Evolutionary conservation across 2,888 invertebrate genomes (phyloP), one percentile per base, ranked within the genome.

Genomic region (Mimumesa dahlbomi): DNA sequence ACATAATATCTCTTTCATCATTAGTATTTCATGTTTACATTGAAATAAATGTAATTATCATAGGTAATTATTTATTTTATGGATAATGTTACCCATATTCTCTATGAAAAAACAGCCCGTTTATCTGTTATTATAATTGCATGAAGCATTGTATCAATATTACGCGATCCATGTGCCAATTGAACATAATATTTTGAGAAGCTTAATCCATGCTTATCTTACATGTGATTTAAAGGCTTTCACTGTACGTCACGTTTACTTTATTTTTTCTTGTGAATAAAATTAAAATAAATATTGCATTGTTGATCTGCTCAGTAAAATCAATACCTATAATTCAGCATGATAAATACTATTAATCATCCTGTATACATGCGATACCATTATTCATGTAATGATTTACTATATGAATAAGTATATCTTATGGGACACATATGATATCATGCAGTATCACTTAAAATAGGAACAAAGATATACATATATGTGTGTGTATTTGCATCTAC

Each of bases 121-220:
- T n/a, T n/a, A n/a, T n/a, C n/a, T n/a, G n/a, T n/a, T n/a, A n/a
- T n/a, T n/a, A n/a, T n/a, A n/a, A n/a, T n/a, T n/a, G n/a, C n/a
- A n/a, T n/a, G n/a, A n/a, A n/a, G n/a, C n/a, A n/a, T n/a, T n/a
- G n/a, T n/a, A n/a, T n/a, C n/a, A n/a, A n/a, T n/a, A n/a, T n/a
- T n/a, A n/a, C n/a, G n/a, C n/a, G n/a, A 16, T 38, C 21, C 21
- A 31, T 40, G 11, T 34, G 21, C 19, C 18, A 52, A 50, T 34
- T 29, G 31, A 25, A 14, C 31, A 14, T 31, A 45, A 36, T 62
- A 14, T 29, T 50, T 56, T 9, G 34, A 43, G 5, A 77, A 77
- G 73, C 68, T 62, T 45, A 34, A 18, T 43, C 49, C 21, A 77
- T 75, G 73, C 68, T 62, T 45, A 34, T 21, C 43, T 53, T 29